A percentile compares a stretch with the other conserved stretches of the same genome.
Evolutionary conservation across 2,797 vertebrate species (phyloP).

Genomic region (Microctenopoma stevenorrisi): DNA sequence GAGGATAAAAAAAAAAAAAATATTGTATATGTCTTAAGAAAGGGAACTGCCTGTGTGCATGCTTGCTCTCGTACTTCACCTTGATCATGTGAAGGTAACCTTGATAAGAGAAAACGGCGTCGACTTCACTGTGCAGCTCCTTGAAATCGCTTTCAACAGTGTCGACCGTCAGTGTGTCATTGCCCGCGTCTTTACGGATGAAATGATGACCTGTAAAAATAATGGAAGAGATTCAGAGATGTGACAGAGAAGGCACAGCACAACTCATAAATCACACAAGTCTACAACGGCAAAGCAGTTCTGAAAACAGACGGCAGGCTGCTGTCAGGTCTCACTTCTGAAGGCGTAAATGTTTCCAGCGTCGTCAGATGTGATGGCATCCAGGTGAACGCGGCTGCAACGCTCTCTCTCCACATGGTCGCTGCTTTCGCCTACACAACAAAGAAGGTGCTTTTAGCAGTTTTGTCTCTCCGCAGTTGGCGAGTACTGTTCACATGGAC

Average conservation of each 20-base stretch:
- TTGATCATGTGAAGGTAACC: slow-evolving; percentile 77
- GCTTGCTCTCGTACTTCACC: slow-evolving; percentile 44
- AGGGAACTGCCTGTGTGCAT: neutral
- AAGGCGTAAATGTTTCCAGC: slow-evolving; percentile 83
- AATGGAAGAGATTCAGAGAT: neutral
- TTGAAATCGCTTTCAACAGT: slow-evolving; percentile 72
- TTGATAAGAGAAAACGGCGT: slow-evolving; percentile 73
- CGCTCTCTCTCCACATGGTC: slow-evolving; percentile 75
- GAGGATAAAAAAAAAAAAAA: neutral
- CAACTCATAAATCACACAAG: too few relatives aligned
- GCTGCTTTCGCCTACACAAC: slow-evolving; percentile 48
- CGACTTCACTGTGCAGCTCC: slow-evolving; percentile 76
- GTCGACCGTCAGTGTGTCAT: slow-evolving; percentile 50
- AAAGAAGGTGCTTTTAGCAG: too few relatives aligned
- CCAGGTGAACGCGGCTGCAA: slow-evolving; percentile 82
- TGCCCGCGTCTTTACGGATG: slow-evolving; percentile 46
- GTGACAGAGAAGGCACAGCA: neutral
- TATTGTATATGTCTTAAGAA: neutral
- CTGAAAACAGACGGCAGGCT: neutral
- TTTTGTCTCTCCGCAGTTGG: too few relatives aligned
- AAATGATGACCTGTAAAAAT: slow-evolving; percentile 71
- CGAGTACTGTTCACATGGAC: too few relatives aligned
- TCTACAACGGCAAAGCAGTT: neutral
- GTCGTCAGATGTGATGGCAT: slow-evolving; percentile 82
- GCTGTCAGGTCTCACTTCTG: slow-evolving; percentile 78